Evolutionary conservation across 2,113 vertebrate genomes (phyloP), one percentile per base, ranked within the genome.

Genomic region (Nibea albiflora): DNA sequence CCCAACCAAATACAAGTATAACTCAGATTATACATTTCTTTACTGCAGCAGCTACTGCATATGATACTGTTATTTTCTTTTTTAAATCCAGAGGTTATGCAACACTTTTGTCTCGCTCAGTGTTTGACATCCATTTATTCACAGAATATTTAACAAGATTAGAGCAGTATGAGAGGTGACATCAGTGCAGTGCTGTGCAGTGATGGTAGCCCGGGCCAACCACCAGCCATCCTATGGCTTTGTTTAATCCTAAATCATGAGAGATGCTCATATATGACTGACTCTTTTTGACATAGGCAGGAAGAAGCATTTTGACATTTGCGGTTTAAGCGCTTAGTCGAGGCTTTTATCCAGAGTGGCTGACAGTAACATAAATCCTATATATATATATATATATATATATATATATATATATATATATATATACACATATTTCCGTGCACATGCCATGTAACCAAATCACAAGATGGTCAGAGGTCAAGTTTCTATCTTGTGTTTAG

Each of bases 241-340:
- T 31, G 42, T 68, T 67, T 75, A 76, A 83, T 86, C 70, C 56
- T 31, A 72, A 78, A 76, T 49, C 62, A 64, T 52, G 73, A 76
- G 11, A 14, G 66, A 89, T 84, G 68, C 76, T 81, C 56, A 64
- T 64, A 81, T 56, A 53, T 24, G 44, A 44, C 49, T 52, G 58
- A 60, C 44, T 65, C 2, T 65, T 46, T 72, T 65, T 56, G 35
- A 49, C 19, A 42, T 57, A 5, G 14, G 26, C 11, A 64, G 26
- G 8, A 39, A 61, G 68, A 56, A 39, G 64, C 53, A 24, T 73
- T 80, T 62, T 69, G 22, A 76, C 60, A 60, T 69, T 54, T 71
- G 11, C 28, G 20, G 69, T 78, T 35, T 10, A 54, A 75, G 65
- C 47, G 31, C 53, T 61, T 58, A 78, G 35, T 14, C 35, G 12